Evolutionary conservation across 2,797 vertebrate genomes (phyloP).

Genomic region (Mallotus villosus): DNA sequence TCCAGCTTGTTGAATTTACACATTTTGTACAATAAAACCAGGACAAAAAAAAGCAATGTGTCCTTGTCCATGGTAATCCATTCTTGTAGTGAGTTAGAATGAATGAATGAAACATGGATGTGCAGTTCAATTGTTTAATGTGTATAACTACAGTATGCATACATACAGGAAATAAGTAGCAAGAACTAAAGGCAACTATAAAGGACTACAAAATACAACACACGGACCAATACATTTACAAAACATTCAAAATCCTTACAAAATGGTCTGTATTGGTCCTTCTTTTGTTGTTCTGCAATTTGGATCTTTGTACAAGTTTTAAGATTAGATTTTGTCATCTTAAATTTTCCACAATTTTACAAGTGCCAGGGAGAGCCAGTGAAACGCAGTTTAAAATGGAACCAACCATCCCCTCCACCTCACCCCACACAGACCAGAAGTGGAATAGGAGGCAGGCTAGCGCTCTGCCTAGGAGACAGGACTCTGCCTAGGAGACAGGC

Average conservation of each 20-base stretch:
- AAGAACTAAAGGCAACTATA: conserved; percentile 94
- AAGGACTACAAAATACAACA: conserved; percentile 98
- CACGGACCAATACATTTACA: conserved; percentile 96
- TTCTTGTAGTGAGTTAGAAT: neutral
- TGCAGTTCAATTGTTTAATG: conserved; percentile 89
- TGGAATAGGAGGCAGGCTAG: conserved; percentile 52
- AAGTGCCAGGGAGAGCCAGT: conserved; percentile 80
- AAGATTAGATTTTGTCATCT: conserved; percentile 75
- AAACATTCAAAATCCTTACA: conserved; percentile 98
- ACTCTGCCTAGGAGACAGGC: conserved; percentile 50
- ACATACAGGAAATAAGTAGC: conserved; percentile 93
- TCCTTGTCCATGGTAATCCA: neutral
- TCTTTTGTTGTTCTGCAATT: conserved; percentile 87
- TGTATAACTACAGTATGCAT: conserved; percentile 91
- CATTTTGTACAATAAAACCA: neutral
- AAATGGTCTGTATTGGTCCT: conserved; percentile 97
- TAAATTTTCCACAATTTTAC: conserved; percentile 84
- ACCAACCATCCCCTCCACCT: conserved; percentile 61
- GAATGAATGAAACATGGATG: conserved; percentile 47
- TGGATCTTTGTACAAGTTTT: conserved; percentile 87
- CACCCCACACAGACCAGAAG: conserved; percentile 46
- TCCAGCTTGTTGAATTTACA: neutral
- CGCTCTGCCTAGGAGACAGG: conserved; percentile 53
- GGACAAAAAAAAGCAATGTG: neutral
- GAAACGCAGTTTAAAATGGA: conserved; percentile 67